Conservation (phyloP, 23 tunicate genomes). For the Oikopleura vanhoeffeni region DNA sequence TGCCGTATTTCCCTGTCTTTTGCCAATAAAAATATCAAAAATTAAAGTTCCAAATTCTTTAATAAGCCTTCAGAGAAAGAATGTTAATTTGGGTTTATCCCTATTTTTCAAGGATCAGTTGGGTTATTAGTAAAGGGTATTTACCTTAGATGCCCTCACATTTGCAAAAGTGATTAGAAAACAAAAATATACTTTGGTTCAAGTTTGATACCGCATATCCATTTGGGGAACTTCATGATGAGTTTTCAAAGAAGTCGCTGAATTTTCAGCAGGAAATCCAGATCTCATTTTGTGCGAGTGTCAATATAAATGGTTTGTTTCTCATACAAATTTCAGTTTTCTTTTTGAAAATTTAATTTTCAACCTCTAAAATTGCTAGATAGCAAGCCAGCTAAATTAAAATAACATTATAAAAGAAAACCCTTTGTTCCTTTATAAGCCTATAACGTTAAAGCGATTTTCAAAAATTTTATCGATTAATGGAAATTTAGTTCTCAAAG, state of each 20-base stretch:
- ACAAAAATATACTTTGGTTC: neutral
- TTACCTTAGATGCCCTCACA: slow-evolving; percentile 15
- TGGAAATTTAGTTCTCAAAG: no score
- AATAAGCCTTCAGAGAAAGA: neutral
- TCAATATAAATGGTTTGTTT: slow-evolving; percentile 16
- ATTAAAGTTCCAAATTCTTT: neutral
- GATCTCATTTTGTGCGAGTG: slow-evolving; percentile 15
- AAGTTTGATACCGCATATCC: slow-evolving; percentile 24
- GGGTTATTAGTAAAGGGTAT: slow-evolving; percentile 10
- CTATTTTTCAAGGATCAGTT: neutral
- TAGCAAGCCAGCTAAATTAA: no score
- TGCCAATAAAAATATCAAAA: neutral
- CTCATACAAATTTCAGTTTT: no score
- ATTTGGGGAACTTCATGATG: slow-evolving; percentile 19
- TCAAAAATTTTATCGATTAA: no score
- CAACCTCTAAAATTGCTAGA: no score
- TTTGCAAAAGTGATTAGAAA: slow-evolving; percentile 16
- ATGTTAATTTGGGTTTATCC: neutral
- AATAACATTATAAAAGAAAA: no score
- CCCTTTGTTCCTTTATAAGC: no score
- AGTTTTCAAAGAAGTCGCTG: slow-evolving; percentile 17
- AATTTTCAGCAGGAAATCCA: slow-evolving; percentile 2
- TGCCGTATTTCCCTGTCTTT: neutral
- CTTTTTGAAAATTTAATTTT: no score
- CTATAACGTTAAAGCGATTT: no score